These are phyloP conservation scores for Sciurus carolinensis DNA, from an alignment of 2,797 vertebrate genomes.

Conservation along the genomic window DNA sequence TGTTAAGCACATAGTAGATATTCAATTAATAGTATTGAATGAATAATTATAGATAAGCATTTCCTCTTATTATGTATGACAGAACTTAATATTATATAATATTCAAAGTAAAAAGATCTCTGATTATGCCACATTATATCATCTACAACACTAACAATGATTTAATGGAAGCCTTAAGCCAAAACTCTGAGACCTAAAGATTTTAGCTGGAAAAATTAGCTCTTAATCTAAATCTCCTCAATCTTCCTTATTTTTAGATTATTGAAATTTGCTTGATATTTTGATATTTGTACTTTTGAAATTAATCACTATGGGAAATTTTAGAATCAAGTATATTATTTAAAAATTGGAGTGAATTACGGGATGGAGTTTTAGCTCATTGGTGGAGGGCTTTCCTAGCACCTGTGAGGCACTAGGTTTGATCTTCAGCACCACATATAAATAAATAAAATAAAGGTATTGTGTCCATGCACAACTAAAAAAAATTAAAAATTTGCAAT, in stretches of 20 bases:
- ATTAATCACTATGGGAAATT: not conserved
- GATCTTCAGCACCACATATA: too few species aligned
- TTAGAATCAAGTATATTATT: not conserved
- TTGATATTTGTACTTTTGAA: not conserved
- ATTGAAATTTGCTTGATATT: not conserved
- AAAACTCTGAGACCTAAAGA: not conserved
- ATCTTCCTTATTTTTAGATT: not conserved
- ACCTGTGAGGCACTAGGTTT: too few species aligned
- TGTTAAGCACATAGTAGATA: not conserved
- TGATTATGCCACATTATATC: not conserved
- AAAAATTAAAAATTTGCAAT: not conserved
- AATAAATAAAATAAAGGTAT: too few species aligned
- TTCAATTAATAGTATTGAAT: not conserved
- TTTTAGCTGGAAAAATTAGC: not conserved
- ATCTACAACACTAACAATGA: not conserved
- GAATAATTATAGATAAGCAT: not conserved
- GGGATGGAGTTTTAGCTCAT: too few species aligned
- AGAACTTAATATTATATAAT: not conserved
- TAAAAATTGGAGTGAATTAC: not conserved
- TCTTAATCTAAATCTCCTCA: not conserved
- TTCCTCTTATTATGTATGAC: not conserved
- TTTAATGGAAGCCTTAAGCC: not conserved
- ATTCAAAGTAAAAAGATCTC: not conserved
- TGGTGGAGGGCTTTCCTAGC: too few species aligned
- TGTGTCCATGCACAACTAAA: too few species aligned